Conservation (phyloP, 2,113 vertebrate genomes). For the Myiozetetes cayanensis region DNA sequence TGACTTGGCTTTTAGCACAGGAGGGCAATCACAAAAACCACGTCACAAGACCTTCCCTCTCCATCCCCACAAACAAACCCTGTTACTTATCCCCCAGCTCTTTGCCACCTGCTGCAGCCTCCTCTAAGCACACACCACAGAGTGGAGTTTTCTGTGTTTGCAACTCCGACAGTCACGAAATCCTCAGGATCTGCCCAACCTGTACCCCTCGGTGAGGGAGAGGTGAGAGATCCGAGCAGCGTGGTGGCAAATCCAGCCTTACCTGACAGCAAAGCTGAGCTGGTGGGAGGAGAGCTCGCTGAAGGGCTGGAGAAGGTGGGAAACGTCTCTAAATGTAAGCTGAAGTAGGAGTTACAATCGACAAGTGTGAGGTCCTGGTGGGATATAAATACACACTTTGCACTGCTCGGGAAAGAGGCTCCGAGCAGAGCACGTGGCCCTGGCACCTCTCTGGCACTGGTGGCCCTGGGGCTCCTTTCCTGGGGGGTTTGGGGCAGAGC, state of each 20-base stretch:
- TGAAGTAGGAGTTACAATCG: conserved; percentile 18
- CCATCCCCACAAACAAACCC: background rate
- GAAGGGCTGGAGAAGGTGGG: conserved; percentile 30
- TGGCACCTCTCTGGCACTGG: background rate
- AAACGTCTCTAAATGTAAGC: background rate
- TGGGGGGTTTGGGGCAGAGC: background rate
- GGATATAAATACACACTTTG: background rate
- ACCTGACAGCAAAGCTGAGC: background rate
- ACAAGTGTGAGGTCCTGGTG: conserved; percentile 33
- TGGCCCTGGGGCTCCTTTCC: background rate
- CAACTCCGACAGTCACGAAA: fast-evolving
- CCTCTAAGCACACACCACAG: background rate
- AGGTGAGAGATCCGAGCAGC: background rate
- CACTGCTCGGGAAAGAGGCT: background rate
- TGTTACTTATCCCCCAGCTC: background rate
- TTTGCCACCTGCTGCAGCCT: background rate
- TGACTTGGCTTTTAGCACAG: background rate
- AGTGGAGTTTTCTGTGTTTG: fast-evolving
- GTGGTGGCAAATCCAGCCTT: background rate
- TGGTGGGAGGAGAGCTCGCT: conserved; percentile 1
- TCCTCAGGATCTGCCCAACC: background rate
- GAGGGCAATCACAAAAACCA: background rate
- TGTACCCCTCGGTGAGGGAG: background rate
- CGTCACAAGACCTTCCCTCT: background rate
- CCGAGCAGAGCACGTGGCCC: background rate